Conservation (phyloP, 2,797 vertebrate species). For the Chromis chromis region DNA sequence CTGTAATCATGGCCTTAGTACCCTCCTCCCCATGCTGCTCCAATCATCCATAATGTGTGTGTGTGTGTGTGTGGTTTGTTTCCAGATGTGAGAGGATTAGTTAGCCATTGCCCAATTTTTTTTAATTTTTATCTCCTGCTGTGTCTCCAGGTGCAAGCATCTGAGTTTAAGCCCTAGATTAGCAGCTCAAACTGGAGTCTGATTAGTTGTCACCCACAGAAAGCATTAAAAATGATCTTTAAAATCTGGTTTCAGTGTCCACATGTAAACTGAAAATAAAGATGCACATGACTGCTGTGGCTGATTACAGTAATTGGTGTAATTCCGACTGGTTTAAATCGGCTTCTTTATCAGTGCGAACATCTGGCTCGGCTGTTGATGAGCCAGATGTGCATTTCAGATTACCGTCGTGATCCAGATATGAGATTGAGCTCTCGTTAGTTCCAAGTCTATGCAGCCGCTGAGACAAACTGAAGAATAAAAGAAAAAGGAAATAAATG, state of each 20-base stretch:
- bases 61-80: constrained; percentile 19
- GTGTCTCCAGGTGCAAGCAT: constrained; percentile 26
- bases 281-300: not conserved
- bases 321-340: constrained; percentile 25
- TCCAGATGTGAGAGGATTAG: constrained; percentile 47
- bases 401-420: constrained; percentile 3
- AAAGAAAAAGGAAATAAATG: not conserved
- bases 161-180: constrained; percentile 7
- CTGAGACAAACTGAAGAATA: not conserved
- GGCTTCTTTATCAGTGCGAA: not conserved
- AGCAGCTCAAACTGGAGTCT: constrained; percentile 13
- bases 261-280: constrained; percentile 6
- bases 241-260: constrained; percentile 14
- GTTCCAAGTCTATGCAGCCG: constrained; percentile 52
- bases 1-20: constrained; percentile 71
- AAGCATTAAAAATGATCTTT: not conserved
- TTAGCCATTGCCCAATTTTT: constrained; percentile 19
- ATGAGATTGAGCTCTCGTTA: constrained; percentile 27
- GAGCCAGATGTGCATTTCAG: constrained; percentile 46
- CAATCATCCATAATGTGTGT: constrained; percentile 38
- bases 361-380: constrained; percentile 26
- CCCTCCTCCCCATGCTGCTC: constrained; percentile 55
- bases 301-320: constrained; percentile 5
- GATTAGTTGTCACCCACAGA: not conserved
- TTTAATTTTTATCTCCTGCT: constrained; percentile 15